Evolutionary conservation across 2,888 invertebrate species (phyloP), one percentile per base, ranked within the genome.

Genomic region (Galeopsomyia nigrocyanea): DNA sequence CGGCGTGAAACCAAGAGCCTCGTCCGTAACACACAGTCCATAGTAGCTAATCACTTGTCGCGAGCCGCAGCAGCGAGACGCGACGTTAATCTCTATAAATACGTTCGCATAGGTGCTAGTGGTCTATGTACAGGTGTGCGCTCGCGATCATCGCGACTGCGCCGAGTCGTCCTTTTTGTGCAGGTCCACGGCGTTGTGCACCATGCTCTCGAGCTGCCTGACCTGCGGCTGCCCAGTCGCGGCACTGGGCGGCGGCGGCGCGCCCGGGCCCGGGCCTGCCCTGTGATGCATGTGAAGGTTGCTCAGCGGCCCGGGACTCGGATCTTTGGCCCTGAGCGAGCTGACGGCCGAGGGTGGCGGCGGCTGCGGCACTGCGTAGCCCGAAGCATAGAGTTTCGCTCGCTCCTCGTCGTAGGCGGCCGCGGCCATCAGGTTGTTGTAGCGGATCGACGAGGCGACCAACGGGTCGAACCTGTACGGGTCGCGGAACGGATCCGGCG

Each of bases 381-480:
- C 62, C 13, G 74, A 73, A 14, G 73, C 76, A 50, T 75, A 77
- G 0, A 77, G 26, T 31, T 71, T 94, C 55, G 92, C 93, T 74
- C 94, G 91, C 84, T 94, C 93, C 84, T 94, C 93, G 80, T 94
- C 88, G 82, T 92, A 91, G 2, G 87, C 86, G 21, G 93, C 93
- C 16, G 92, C 93, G 80, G 94, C 94, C 88, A 95, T 91, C 47
- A 95, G 88, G 21, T 94, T 94, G 84, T 93, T 94, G 85, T 93
- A 94, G 68, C 94, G 90, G 85, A 92, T 88, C 62, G 84, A 84
- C 70, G 86, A 39, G 10, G 39, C 39, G 39, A 39, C 87, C 77
- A 94, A 89, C 53, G 93, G 92, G 83, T 93, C 93, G 81, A 90
- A 90, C 49, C 90, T 86, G 85, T 93, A 94, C 46, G 90, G 88